These are phyloP conservation scores for Penaeus vannamei DNA, from an alignment of 1,140 invertebrate species.

Conservation along the genomic window DNA sequence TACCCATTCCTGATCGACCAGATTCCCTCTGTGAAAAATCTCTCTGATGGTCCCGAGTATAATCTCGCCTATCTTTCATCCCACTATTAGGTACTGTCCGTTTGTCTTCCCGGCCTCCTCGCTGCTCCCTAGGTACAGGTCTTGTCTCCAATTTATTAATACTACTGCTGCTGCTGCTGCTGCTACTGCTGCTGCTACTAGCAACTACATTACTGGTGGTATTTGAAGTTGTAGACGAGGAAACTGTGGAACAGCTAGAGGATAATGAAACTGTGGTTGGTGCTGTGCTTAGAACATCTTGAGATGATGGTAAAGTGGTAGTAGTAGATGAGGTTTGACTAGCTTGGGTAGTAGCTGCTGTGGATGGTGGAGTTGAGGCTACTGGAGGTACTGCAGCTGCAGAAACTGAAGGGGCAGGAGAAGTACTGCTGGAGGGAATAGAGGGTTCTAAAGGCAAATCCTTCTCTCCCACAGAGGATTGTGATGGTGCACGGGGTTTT, in stretches of 20 bases:
- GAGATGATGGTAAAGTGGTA: neutral
- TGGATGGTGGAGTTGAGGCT: neutral
- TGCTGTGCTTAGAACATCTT: neutral
- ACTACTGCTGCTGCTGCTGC: constrained; percentile 27
- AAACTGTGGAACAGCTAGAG: neutral
- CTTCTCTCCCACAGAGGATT: constrained; percentile 46
- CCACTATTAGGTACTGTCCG: constrained; percentile 27
- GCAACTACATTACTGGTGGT: neutral
- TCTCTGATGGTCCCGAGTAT: constrained; percentile 31
- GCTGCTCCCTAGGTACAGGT: constrained; percentile 19
- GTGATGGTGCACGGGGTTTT: constrained; percentile 71
- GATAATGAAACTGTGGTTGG: neutral
- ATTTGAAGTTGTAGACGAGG: neutral
- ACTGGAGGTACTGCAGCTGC: constrained; percentile 35
- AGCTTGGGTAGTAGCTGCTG: constrained; percentile 17
- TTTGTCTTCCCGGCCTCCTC: constrained; percentile 33
- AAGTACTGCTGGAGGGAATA: constrained; percentile 15
- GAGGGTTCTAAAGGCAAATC: constrained; percentile 27
- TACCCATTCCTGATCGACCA: constrained; percentile 2
- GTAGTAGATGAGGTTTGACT: constrained; percentile 19
- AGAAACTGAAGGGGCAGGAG: neutral
- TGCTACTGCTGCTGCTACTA: neutral
- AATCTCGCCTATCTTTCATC: constrained; percentile 45
- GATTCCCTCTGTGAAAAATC: neutral
- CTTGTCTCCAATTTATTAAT: constrained; percentile 30